Percentiles rank a stretch among this genome's conserved stretches.
Conservation (phyloP, 1,140 invertebrate species). For the Phymorhynchus buccinoides region DNA sequence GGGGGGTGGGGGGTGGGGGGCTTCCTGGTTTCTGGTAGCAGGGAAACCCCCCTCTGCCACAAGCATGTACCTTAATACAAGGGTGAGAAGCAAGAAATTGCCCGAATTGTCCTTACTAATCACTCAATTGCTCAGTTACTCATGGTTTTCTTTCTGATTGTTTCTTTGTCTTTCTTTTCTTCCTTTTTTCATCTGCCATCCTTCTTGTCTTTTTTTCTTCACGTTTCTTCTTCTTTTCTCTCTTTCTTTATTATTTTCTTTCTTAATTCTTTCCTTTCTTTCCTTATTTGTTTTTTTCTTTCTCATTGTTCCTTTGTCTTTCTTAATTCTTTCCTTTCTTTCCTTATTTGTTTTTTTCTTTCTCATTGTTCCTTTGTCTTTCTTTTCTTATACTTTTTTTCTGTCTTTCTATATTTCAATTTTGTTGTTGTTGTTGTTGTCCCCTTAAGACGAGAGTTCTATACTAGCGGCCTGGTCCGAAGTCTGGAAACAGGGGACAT, state of each 20-base stretch:
- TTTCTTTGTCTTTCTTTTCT: too few species aligned
- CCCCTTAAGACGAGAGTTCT: conserved; percentile 29
- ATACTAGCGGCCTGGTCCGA: conserved; percentile 31
- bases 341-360: not conserved
- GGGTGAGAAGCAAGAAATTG: too few species aligned
- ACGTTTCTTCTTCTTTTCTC: too few species aligned
- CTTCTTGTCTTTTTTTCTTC: too few species aligned
- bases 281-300: not conserved
- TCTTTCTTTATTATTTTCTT: too few species aligned
- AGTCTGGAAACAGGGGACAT: conserved; percentile 30
- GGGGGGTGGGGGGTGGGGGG: too few species aligned
- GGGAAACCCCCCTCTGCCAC: not conserved
- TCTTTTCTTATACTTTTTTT: not conserved
- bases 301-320: not conserved
- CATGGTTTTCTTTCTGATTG: too few species aligned
- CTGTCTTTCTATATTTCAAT: not conserved
- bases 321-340: not conserved
- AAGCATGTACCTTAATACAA: not conserved
- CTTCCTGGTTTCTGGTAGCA: not conserved
- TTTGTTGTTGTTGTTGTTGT: not conserved
- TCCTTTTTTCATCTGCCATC: too few species aligned
- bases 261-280: too few species aligned
- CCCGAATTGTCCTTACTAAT: too few species aligned
- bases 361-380: not conserved
- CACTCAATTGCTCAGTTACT: too few species aligned